These are phyloP conservation scores for Guaruba guarouba DNA, from an alignment of 2,113 vertebrate species.

Conservation along the genomic window DNA sequence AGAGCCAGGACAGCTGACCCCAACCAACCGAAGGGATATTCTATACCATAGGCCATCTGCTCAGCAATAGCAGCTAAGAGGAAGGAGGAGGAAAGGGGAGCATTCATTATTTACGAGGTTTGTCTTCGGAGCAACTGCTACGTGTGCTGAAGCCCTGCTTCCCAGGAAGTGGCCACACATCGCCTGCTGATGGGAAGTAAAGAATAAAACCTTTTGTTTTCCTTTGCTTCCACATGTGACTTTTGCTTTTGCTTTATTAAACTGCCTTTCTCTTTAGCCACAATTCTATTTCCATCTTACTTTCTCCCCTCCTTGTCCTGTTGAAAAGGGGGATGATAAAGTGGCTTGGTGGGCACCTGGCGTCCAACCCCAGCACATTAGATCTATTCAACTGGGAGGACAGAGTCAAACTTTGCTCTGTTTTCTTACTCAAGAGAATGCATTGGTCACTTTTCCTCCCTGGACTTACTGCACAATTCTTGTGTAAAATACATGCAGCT, in stretches of 20 bases:
- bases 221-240: not conserved
- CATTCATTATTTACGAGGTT: not conserved
- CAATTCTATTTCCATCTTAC: not conserved
- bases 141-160: not conserved
- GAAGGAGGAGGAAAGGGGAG: not conserved
- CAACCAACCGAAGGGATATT: not conserved
- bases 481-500: not conserved
- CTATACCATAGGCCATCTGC: not conserved
- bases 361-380: not conserved
- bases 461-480: not conserved
- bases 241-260: not conserved
- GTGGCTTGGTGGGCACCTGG: not conserved
- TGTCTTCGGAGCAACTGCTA: not conserved
- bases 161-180: not conserved
- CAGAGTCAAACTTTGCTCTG: not conserved
- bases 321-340: not conserved
- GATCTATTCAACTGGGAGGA: not conserved
- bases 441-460: not conserved
- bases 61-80: not conserved
- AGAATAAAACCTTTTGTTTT: not conserved
- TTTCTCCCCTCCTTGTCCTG: not conserved
- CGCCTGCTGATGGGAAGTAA: not conserved
- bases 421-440: conserved; percentile 10
- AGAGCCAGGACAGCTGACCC: not conserved
- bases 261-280: not conserved